Percentiles rank a stretch among this genome's conserved stretches.
Evolutionary conservation across 2,888 invertebrate genomes (phyloP).

Genomic region (Tryphoninae sp.): DNA sequence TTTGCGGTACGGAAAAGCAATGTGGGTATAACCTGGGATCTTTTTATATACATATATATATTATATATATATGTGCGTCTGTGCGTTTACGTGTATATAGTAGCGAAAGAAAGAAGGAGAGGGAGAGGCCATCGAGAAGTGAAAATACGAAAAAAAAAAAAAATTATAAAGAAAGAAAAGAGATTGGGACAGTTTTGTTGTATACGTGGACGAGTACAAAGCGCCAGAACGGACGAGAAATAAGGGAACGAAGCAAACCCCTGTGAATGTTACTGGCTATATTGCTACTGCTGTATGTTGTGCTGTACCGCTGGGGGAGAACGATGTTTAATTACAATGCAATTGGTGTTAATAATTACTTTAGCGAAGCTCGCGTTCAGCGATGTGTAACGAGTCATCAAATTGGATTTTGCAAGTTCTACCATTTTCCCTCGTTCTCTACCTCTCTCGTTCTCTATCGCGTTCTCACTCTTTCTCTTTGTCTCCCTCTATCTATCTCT

Average conservation of each 20-base stretch:
- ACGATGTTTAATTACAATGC: conserved; percentile 74
- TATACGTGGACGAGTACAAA: conserved; percentile 1
- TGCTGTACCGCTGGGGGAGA: conserved; percentile 46
- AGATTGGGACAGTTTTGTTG: conserved; percentile 30
- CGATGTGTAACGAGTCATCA: conserved; percentile 77
- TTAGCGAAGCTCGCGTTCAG: conserved; percentile 71
- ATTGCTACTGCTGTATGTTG: conserved; percentile 11
- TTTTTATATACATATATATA: background rate
- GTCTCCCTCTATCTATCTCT: conserved; percentile 34
- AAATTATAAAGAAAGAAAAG: conserved; percentile 23
- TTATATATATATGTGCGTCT: background rate
- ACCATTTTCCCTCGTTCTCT: conserved; percentile 35
- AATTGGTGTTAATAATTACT: conserved; percentile 77
- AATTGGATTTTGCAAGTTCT: conserved; percentile 71
- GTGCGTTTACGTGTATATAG: background rate
- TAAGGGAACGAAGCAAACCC: conserved; percentile 47
- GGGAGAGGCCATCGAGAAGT: conserved; percentile 43
- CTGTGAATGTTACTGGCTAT: conserved; percentile 25
- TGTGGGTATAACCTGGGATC: background rate
- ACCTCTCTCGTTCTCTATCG: conserved; percentile 21
- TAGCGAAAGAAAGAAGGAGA: conserved; percentile 33
- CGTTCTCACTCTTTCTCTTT: conserved; percentile 41
- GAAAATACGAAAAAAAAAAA: conserved; percentile 12
- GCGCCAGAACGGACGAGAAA: conserved; percentile 30
- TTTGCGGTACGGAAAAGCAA: background rate